These are phyloP conservation scores for Molorchus minor DNA, from an alignment of 2,888 invertebrate genomes.

Conservation along the genomic window DNA sequence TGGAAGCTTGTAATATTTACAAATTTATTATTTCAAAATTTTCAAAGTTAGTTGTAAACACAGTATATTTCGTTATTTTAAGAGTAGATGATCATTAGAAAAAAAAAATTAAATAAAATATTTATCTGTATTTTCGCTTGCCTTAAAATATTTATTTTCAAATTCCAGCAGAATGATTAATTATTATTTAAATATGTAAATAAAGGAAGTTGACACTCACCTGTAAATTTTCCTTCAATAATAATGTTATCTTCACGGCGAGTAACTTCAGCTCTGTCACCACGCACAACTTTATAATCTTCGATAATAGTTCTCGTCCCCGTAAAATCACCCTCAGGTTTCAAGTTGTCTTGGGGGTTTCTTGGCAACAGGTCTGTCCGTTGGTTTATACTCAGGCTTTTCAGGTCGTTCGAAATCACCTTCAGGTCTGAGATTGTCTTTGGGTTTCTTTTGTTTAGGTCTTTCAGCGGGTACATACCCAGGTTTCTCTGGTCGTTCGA, in stretches of 20 bases:
- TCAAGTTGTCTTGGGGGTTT: constrained; percentile 64
- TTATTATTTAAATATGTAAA: no score
- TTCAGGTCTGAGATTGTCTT: constrained; percentile 67
- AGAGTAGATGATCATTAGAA: no score
- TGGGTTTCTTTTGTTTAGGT: constrained; percentile 61
- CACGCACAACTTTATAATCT: constrained; percentile 69
- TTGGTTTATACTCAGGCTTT: constrained; percentile 48
- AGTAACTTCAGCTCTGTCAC: constrained; percentile 72
- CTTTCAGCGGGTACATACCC: constrained; percentile 62
- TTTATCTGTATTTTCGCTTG: no score
- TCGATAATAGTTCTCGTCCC: constrained; percentile 65
- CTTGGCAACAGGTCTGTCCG: constrained; percentile 58
- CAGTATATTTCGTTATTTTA: no score
- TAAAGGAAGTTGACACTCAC: no score
- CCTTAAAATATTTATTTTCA: no score
- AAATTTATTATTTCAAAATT: no score
- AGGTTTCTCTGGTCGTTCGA: constrained; percentile 62
- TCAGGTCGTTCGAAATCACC: constrained; percentile 64
- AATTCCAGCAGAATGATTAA: no score
- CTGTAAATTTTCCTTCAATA: constrained; percentile 73
- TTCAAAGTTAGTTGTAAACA: no score
- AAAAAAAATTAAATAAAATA: no score
- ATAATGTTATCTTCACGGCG: constrained; percentile 73
- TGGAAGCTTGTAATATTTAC: no score
- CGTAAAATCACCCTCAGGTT: constrained; percentile 63